Evolutionary conservation across 2,888 invertebrate species (phyloP), one percentile per base, ranked within the genome.

Genomic region (Ochropleura leucogaster): DNA sequence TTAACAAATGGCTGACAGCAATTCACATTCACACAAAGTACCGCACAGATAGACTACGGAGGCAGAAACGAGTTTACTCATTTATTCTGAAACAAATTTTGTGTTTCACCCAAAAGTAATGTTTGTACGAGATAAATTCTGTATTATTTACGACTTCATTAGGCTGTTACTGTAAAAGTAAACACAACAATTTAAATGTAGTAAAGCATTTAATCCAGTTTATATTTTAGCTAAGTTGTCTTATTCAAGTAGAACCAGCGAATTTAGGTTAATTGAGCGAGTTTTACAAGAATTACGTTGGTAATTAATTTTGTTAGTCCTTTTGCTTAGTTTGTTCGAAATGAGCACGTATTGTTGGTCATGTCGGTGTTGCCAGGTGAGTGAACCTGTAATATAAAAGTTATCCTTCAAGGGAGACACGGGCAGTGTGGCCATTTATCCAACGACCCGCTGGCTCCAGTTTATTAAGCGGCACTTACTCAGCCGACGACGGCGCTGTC

Each of bases 401-500:
- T 76, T 86, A 84, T 86, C 78, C 74, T 87, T 83, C 83, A 82
- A 59, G 49, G 55, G 68, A 83, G 82, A 84, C 88, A 76, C 59
- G 79, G 83, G 64, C 80, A 78, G 72, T 64, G 65, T 7, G 60
- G 71, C 80, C 65, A 76, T 85, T 82, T 81, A 74, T 85, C 85
- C 71, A 47, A 53, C 46, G 68, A 65, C 66, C 65, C 59, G 66
- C 69, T 42, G 62, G 57, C 74, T 71, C 68, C 10, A 55, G 76
- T 80, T 89, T 85, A 89, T 89, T 89, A 88, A 87, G 72, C 66
- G 75, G 53, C 83, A 86, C 80, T 89, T 80, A 85, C 80, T 89
- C 82, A 87, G 81, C 78, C 68, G 74, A 51, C 73, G 74, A 65
- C 72, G 65, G 59, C 51, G 71, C 73, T 78, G 68, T 80, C 75